These are phyloP conservation scores for Myripristis jacobus DNA, from an alignment of 2,797 vertebrate species.

Conservation along the genomic window DNA sequence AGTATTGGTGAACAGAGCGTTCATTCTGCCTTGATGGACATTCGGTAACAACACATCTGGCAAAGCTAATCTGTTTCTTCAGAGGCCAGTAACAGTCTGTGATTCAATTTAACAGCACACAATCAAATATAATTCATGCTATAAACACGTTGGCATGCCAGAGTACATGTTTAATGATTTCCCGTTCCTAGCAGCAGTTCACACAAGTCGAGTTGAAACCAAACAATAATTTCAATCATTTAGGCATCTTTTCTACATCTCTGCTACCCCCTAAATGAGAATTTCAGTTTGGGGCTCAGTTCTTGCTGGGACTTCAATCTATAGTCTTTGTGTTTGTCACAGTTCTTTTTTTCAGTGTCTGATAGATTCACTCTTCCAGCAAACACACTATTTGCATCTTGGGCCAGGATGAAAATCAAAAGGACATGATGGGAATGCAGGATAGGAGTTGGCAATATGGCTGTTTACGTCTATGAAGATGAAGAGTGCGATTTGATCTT, in stretches of 20 bases:
- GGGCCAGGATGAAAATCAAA: constrained; percentile 41
- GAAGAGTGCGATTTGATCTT: not conserved
- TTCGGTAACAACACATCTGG: constrained; percentile 13
- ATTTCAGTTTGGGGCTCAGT: constrained; percentile 15
- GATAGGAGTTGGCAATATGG: constrained; percentile 15
- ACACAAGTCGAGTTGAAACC: constrained; percentile 15
- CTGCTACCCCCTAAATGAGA: not conserved
- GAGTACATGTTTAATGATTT: constrained; percentile 29
- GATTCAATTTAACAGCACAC: constrained; percentile 51
- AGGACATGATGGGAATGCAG: constrained; percentile 27
- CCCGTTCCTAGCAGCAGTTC: constrained; percentile 27
- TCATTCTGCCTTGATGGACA: constrained; percentile 18
- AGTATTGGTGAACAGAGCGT: not conserved
- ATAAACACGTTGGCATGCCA: constrained; percentile 41
- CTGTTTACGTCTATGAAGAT: not conserved
- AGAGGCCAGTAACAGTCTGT: constrained; percentile 14
- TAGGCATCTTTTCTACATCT: constrained; percentile 17
- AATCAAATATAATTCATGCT: constrained; percentile 53
- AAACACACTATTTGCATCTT: constrained; percentile 61
- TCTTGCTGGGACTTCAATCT: constrained; percentile 13
- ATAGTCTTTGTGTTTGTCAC: constrained; percentile 12
- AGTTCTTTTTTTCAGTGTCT: constrained; percentile 48
- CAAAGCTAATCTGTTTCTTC: constrained; percentile 30
- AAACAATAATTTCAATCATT: constrained; percentile 50
- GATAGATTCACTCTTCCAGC: constrained; percentile 32